A percentile compares a stretch with the other conserved stretches of the same genome.
Conservation (phyloP, 2,888 invertebrate genomes). For the Drosophila atripex region DNA sequence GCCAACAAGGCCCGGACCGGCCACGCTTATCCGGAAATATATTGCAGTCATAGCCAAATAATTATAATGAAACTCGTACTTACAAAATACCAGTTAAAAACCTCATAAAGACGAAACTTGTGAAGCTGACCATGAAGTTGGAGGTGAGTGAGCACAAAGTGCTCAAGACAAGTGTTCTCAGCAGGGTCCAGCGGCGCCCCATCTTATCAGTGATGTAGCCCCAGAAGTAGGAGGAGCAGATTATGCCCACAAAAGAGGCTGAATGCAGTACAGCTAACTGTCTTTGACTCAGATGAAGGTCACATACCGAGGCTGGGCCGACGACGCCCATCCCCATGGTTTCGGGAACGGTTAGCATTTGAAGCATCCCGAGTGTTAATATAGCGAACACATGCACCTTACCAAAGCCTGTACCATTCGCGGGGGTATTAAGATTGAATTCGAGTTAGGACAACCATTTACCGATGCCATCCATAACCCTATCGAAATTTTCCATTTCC, state of each 20-base stretch:
- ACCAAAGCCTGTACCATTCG: conserved; percentile 51
- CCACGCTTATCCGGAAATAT: conserved; percentile 48
- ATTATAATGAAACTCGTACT: conserved; percentile 55
- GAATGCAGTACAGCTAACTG: conserved; percentile 44
- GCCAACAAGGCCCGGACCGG: conserved; percentile 61
- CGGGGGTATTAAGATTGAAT: background rate
- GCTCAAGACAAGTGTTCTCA: conserved; percentile 52
- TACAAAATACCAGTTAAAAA: conserved; percentile 54
- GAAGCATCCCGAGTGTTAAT: conserved; percentile 52
- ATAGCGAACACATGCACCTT: conserved; percentile 49
- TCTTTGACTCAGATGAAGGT: conserved; percentile 49
- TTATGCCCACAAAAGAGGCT: conserved; percentile 59
- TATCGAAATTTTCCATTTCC: conserved; percentile 45
- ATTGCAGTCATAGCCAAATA: background rate
- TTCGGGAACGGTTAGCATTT: conserved; percentile 63
- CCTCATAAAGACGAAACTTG: conserved; percentile 56
- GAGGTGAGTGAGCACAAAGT: conserved; percentile 54
- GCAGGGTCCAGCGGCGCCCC: conserved; percentile 61
- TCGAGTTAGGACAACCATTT: conserved; percentile 2
- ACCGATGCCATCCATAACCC: conserved; percentile 56
- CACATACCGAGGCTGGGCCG: conserved; percentile 57
- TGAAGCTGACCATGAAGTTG: conserved; percentile 58
- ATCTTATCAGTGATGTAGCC: conserved; percentile 62
- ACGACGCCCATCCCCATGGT: conserved; percentile 69
- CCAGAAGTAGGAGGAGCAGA: conserved; percentile 66